These are phyloP conservation scores for Metallyticus violacea DNA, from an alignment of 2,888 invertebrate genomes.

Conservation along the genomic window DNA sequence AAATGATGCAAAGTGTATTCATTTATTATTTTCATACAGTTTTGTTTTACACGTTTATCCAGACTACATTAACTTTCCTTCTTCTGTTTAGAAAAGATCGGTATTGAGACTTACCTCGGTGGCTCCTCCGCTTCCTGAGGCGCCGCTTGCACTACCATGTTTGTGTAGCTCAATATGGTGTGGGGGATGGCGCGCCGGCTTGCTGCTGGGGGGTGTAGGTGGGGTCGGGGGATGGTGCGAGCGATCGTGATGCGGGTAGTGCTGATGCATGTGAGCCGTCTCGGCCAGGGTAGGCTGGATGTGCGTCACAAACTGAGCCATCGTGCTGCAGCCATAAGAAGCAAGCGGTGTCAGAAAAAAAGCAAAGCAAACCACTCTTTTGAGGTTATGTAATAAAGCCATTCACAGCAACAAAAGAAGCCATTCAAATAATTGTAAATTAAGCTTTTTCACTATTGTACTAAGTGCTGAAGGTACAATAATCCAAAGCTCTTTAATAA, in stretches of 20 bases:
- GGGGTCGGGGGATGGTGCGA: conserved; percentile 11
- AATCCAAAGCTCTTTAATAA: too few relatives aligned
- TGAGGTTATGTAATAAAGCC: too few relatives aligned
- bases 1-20: too few relatives aligned
- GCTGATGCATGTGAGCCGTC: conserved; percentile 27
- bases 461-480: too few relatives aligned
- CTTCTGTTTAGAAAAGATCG: too few relatives aligned
- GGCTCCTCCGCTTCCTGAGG: neutral
- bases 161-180: conserved; percentile 21
- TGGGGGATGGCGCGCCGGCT: neutral
- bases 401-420: too few relatives aligned
- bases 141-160: neutral
- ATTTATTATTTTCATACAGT: too few relatives aligned
- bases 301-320: conserved; percentile 35
- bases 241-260: neutral
- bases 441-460: too few relatives aligned
- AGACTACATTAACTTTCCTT: too few relatives aligned
- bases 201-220: conserved; percentile 4
- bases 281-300: conserved; percentile 34
- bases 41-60: too few relatives aligned
- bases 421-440: too few relatives aligned
- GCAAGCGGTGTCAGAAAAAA: neutral
- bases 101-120: neutral
- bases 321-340: neutral
- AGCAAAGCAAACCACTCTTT: too few relatives aligned